Percentiles rank a stretch among this genome's conserved stretches.
These are phyloP conservation scores for Drusus annulatus DNA, from an alignment of 1,140 invertebrate genomes.

Conservation along the genomic window DNA sequence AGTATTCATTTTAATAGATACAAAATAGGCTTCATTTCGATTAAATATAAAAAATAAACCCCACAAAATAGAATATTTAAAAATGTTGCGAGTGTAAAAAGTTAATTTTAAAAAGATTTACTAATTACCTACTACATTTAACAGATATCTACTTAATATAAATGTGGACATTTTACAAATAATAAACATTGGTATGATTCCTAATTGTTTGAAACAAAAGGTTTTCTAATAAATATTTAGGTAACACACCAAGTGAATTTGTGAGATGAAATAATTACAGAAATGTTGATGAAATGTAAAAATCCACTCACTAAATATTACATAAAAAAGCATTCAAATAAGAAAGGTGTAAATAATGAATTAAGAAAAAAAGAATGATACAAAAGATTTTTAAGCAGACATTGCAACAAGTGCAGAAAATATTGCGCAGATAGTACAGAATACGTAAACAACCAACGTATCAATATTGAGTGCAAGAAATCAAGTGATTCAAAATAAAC, in stretches of 20 bases:
- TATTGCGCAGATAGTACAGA: not conserved
- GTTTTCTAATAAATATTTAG: no score
- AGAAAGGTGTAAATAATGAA: constrained; percentile 15
- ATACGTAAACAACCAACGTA: not conserved
- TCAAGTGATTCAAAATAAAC: not conserved
- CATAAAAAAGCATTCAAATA: constrained; percentile 34
- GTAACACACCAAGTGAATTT: no score
- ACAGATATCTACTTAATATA: no score
- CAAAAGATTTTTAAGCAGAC: constrained; percentile 7
- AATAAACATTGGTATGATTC: not conserved
- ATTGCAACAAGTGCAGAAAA: constrained; percentile 31
- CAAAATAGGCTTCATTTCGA: no score
- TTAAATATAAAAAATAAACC: no score
- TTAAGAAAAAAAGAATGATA: constrained; percentile 9
- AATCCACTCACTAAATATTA: not conserved
- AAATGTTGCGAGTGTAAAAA: no score
- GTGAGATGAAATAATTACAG: no score
- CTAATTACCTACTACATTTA: no score
- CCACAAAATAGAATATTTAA: no score
- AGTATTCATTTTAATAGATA: no score
- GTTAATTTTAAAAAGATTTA: no score
- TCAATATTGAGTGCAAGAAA: constrained; percentile 8
- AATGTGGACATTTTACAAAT: no score
- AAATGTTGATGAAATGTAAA: constrained; percentile 21
- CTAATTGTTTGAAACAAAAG: not conserved